Conservation (phyloP, 1,140 invertebrate genomes). For the Drosophila pseudoobscura region DNA sequence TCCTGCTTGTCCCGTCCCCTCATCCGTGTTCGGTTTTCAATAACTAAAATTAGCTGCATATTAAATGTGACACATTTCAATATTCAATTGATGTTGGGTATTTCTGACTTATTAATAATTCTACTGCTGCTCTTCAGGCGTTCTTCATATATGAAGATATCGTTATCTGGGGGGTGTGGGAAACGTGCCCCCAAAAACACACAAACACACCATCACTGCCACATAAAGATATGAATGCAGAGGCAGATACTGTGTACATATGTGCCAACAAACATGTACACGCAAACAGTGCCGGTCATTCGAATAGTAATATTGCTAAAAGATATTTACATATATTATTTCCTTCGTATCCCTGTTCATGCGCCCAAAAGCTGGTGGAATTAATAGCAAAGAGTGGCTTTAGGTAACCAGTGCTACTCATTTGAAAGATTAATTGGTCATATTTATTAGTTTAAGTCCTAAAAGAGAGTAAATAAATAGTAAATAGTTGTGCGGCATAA, state of each 20-base stretch:
- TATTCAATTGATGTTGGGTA: conserved; percentile 14
- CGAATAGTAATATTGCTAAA: too few relatives aligned
- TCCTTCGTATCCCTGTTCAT: too few relatives aligned
- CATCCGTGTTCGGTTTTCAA: neutral
- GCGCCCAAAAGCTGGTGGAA: too few relatives aligned
- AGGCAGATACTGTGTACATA: too few relatives aligned
- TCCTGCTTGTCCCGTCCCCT: neutral
- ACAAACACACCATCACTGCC: neutral
- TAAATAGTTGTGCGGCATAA: too few relatives aligned
- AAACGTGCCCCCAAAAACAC: conserved; percentile 46
- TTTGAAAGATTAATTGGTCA: too few relatives aligned
- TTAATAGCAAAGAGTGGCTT: too few relatives aligned
- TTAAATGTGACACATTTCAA: conserved; percentile 18
- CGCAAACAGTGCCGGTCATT: neutral
- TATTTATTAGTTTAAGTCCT: too few relatives aligned
- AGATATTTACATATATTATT: too few relatives aligned
- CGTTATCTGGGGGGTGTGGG: conserved; percentile 33
- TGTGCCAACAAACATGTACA: conserved; percentile 6
- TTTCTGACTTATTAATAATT: conserved; percentile 18
- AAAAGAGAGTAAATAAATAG: too few relatives aligned
- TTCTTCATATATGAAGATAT: conserved; percentile 25
- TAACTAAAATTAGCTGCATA: conserved; percentile 9
- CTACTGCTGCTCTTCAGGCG: conserved; percentile 12
- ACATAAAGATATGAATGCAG: conserved; percentile 4
- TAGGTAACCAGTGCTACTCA: too few relatives aligned